A percentile compares a stretch with the other conserved stretches of the same genome.
These are phyloP conservation scores for Syngnathus floridae DNA, from an alignment of 2,113 vertebrate genomes.

Conservation along the genomic window DNA sequence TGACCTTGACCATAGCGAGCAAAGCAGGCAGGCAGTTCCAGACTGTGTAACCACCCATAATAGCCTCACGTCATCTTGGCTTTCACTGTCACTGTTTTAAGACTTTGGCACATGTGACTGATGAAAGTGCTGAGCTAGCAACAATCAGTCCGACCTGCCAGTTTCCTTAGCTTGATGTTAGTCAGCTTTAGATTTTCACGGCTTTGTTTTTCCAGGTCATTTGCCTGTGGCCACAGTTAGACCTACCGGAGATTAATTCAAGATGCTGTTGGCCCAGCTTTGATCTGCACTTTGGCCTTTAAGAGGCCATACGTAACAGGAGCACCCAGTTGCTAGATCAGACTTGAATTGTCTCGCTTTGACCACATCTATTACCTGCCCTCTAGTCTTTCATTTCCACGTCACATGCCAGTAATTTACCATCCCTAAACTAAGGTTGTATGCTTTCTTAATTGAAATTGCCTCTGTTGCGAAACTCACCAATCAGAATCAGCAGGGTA, in stretches of 20 bases:
- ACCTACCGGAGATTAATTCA: conserved; percentile 28
- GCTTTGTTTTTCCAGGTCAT: conserved; percentile 13
- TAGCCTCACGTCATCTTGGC: conserved; percentile 9
- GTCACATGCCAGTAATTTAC: conserved; percentile 5
- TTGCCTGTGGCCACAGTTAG: conserved; percentile 13
- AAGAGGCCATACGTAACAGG: conserved; percentile 37
- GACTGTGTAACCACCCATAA: conserved; percentile 22
- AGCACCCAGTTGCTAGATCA: conserved; percentile 22
- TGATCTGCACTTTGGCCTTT: conserved; percentile 19
- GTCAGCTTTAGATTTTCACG: conserved; percentile 4
- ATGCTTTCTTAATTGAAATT: too few relatives aligned
- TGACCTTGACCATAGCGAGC: conserved; percentile 43
- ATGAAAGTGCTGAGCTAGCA: conserved; percentile 39
- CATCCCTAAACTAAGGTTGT: not conserved
- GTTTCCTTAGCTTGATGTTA: conserved; percentile 1
- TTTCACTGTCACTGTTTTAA: conserved; percentile 29
- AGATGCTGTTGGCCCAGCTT: conserved; percentile 20
- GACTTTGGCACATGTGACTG: conserved; percentile 24
- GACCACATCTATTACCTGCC: conserved; percentile 25
- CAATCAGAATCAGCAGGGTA: too few relatives aligned
- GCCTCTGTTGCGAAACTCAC: not conserved
- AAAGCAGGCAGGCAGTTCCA: conserved; percentile 31
- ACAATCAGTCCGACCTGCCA: not conserved
- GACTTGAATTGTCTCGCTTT: conserved; percentile 33
- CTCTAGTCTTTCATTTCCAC: conserved; percentile 12